Percentiles rank a stretch among this genome's conserved stretches.
These are phyloP conservation scores for Lithobates pipiens DNA, from an alignment of 2,797 vertebrate species.

Conservation along the genomic window DNA sequence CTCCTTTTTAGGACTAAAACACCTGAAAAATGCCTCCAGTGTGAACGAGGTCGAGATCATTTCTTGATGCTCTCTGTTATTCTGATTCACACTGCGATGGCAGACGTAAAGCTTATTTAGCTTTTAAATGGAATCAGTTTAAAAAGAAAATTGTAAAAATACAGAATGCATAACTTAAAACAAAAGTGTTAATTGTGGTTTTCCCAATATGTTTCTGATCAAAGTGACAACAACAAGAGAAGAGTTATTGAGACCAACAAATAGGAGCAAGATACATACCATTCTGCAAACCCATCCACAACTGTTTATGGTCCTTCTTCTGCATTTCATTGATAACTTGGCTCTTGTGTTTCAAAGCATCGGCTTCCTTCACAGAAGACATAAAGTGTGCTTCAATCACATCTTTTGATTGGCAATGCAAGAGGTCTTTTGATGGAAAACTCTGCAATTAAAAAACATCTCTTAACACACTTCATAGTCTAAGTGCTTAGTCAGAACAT, in stretches of 20 bases:
- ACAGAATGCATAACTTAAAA: too few species aligned
- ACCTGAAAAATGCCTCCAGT: too few species aligned
- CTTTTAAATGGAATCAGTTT: too few species aligned
- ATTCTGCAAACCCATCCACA: slow-evolving; percentile 99
- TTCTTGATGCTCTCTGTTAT: too few species aligned
- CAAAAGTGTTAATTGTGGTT: too few species aligned
- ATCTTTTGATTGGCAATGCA: slow-evolving; percentile 91
- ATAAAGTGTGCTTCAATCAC: slow-evolving; percentile 97
- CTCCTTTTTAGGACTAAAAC: too few species aligned
- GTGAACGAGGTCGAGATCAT: too few species aligned
- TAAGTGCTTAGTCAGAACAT: too few species aligned
- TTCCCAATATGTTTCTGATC: not conserved
- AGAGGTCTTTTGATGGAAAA: slow-evolving; percentile 93
- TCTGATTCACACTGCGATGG: too few species aligned
- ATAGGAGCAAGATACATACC: slow-evolving; percentile 75
- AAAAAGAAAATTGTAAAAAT: too few species aligned
- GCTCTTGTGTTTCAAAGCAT: slow-evolving; percentile 97
- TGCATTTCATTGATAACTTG: slow-evolving; percentile 99
- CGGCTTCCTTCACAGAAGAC: slow-evolving; percentile 98
- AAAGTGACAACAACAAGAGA: not conserved
- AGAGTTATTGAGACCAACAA: not conserved
- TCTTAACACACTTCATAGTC: not conserved
- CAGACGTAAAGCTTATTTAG: too few species aligned
- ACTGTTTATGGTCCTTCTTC: slow-evolving; percentile 98
- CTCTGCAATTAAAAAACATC: slow-evolving; percentile 74